phyloP scores from a whole-genome alignment of 2,888 invertebrate species.

The Andrena minutula region DNA sequence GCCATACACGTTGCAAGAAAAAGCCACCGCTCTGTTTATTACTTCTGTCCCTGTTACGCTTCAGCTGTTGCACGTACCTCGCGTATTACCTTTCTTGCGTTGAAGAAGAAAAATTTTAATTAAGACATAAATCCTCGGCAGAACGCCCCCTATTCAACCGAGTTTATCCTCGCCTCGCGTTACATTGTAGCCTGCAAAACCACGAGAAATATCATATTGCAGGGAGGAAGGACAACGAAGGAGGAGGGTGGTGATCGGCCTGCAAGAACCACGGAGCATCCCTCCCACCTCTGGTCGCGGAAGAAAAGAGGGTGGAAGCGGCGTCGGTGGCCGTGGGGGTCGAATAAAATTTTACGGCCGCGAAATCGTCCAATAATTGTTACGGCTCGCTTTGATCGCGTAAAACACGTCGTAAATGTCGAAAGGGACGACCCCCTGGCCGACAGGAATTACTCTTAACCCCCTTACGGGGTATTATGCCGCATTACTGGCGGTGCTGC shows the following conservation, averaged over 20 bases:
- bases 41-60: not conserved
- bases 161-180: not conserved
- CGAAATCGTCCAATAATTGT: conserved; percentile 85
- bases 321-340: conserved; percentile 57
- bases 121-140: conserved; percentile 14
- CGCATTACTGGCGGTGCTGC: conserved; percentile 74
- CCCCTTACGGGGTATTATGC: conserved; percentile 75
- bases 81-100: not conserved
- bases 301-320: conserved; percentile 47
- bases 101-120: conserved; percentile 14
- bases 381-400: conserved; percentile 84
- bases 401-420: conserved; percentile 85
- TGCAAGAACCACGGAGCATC: conserved; percentile 14
- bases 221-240: not conserved
- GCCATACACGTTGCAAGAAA: not conserved
- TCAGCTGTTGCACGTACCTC: not conserved
- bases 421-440: conserved; percentile 75
- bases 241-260: not conserved
- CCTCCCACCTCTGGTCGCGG: conserved; percentile 9
- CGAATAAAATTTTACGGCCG: conserved; percentile 84
- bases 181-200: conserved; percentile 1
- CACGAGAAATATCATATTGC: conserved; percentile 16
- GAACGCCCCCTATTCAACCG: conserved; percentile 2
- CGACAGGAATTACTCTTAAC: conserved; percentile 77
- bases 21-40: not conserved